Evolutionary conservation across 2,797 vertebrate species (phyloP).

Genomic region (Pseudochirops cupreus): DNA sequence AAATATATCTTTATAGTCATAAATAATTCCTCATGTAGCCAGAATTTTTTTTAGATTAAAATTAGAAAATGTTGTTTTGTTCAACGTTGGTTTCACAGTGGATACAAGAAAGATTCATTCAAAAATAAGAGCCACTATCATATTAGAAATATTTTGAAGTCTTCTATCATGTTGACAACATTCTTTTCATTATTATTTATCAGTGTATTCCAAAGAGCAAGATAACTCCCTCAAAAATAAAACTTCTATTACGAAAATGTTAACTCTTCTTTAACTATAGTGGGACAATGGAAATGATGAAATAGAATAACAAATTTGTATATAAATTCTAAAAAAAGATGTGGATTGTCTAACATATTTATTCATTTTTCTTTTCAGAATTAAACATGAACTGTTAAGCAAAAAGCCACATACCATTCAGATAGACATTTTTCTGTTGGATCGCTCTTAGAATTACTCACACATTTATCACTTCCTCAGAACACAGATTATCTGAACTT

Average conservation of each 20-base stretch:
- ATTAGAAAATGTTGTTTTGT: neutral
- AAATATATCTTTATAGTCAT: neutral
- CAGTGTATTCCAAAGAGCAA: neutral
- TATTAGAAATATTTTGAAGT: neutral
- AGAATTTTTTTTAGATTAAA: neutral
- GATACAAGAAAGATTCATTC: neutral
- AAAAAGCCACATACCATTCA: neutral
- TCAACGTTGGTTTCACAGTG: neutral
- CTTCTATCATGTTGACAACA: neutral
- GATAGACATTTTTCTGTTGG: neutral
- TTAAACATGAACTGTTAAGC: neutral
- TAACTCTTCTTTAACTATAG: neutral
- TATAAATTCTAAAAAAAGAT: neutral
- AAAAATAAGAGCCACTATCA: neutral
- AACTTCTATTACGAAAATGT: neutral
- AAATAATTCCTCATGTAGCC: neutral
- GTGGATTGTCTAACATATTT: neutral
- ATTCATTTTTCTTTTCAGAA: neutral
- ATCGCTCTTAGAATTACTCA: neutral
- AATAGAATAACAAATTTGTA: neutral
- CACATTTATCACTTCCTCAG: neutral
- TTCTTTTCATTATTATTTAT: slow-evolving; percentile 1
- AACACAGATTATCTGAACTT: neutral
- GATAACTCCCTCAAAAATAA: neutral
- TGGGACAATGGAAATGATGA: neutral